A percentile compares a stretch with the other conserved stretches of the same genome.
Conservation (phyloP, 1,140 invertebrate genomes). For the Neodiprion fabricii region DNA sequence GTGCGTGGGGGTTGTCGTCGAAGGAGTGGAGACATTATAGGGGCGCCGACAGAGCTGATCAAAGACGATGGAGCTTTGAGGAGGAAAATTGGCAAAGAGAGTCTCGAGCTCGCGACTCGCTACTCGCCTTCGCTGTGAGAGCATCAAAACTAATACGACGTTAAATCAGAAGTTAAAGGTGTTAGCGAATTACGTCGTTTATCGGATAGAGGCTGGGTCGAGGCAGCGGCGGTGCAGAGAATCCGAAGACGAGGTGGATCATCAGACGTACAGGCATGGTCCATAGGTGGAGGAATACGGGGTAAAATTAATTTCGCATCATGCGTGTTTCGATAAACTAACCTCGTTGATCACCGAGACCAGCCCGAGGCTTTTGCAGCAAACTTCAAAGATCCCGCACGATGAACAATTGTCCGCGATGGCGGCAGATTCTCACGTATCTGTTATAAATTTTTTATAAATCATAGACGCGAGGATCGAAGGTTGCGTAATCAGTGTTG, state of each 20-base stretch:
- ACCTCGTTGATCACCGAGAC: neutral
- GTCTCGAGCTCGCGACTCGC: conserved; percentile 33
- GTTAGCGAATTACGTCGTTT: conserved; percentile 57
- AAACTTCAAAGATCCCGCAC: too few species aligned
- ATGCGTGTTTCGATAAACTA: neutral
- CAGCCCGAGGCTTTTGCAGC: too few species aligned
- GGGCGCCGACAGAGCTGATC: conserved; percentile 56
- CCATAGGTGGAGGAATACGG: too few species aligned
- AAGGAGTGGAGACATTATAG: conserved; percentile 45
- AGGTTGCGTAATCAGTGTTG: conserved; percentile 59
- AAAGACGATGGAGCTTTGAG: conserved; percentile 59
- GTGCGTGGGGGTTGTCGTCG: conserved; percentile 1
- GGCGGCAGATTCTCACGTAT: too few species aligned
- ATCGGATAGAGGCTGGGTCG: conserved; percentile 20
- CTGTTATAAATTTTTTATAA: conserved; percentile 35
- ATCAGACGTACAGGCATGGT: too few species aligned
- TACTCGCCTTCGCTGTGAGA: conserved; percentile 28
- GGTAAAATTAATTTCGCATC: neutral
- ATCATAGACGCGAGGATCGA: conserved; percentile 47
- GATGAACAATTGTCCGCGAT: too few species aligned
- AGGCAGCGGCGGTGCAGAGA: neutral
- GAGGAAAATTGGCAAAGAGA: conserved; percentile 61
- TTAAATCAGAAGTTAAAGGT: conserved; percentile 58
- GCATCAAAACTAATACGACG: conserved; percentile 58
- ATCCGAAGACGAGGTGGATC: too few species aligned